Conservation (phyloP, 2,888 invertebrate genomes). For the Bembecia ichneumoniformis region DNA sequence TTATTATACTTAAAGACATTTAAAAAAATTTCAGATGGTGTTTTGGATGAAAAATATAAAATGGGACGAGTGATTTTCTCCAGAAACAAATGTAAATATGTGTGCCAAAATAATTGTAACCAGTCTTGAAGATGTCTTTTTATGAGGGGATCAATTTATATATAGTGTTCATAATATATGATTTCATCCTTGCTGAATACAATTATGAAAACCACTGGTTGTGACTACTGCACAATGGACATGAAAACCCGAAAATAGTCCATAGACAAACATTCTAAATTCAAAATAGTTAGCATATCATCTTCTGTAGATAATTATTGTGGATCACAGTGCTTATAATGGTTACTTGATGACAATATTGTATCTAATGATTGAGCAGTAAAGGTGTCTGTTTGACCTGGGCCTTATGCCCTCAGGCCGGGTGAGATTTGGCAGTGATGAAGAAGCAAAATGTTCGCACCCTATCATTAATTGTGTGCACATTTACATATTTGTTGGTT, state of each 20-base stretch:
- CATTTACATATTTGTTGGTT: conserved; percentile 98
- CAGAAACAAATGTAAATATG: background rate
- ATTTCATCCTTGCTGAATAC: conserved; percentile 3
- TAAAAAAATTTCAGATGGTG: too few species aligned
- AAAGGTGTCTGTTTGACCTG: conserved; percentile 26
- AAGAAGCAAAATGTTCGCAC: conserved; percentile 99
- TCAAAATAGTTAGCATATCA: conserved; percentile 30
- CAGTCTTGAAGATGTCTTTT: conserved; percentile 30
- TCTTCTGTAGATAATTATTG: conserved; percentile 26
- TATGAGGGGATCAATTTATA: conserved; percentile 59
- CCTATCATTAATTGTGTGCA: conserved; percentile 99
- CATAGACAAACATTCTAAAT: conserved; percentile 15
- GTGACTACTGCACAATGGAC: conserved; percentile 27
- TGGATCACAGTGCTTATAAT: conserved; percentile 23
- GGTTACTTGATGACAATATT: conserved; percentile 45
- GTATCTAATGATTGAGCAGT: conserved; percentile 29
- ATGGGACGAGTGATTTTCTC: background rate
- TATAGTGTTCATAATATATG: conserved; percentile 33
- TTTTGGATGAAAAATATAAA: background rate
- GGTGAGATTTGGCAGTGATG: conserved; percentile 77
- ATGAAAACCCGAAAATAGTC: conserved; percentile 6
- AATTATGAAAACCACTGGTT: conserved; percentile 20
- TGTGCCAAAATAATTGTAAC: background rate
- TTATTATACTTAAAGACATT: too few species aligned
- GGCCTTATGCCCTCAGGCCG: conserved; percentile 52